Evolutionary conservation across 2,888 invertebrate species (phyloP).

Genomic region (Eremobia ochroleuca): DNA sequence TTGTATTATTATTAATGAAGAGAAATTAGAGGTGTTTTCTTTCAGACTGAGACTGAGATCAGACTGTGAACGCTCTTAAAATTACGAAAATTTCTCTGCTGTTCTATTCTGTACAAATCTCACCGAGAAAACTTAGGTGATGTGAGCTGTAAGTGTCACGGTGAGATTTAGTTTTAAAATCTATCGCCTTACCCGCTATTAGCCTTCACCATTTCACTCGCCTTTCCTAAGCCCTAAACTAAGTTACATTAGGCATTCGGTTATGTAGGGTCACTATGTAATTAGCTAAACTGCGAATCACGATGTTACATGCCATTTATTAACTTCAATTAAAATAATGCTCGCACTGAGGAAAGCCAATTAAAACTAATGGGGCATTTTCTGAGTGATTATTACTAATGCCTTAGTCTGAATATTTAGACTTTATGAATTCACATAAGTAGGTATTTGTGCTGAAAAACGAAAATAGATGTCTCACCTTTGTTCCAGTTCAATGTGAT

Average conservation of each 20-base stretch:
- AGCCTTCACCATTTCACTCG: neutral
- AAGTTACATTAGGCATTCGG: conserved; percentile 18
- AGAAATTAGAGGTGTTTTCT: too few species aligned
- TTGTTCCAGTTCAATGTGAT: neutral
- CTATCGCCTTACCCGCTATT: neutral
- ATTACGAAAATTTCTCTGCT: neutral
- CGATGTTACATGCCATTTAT: conserved; percentile 30
- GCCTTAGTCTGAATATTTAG: neutral
- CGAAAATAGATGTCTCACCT: neutral
- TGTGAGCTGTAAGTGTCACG: neutral
- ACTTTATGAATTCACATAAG: neutral
- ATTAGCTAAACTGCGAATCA: conserved; percentile 25
- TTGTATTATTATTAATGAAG: too few species aligned
- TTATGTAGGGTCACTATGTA: conserved; percentile 15
- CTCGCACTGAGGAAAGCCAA: conserved; percentile 7
- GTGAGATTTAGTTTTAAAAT: neutral
- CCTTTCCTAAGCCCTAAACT: neutral
- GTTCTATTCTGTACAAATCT: neutral
- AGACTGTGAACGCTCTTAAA: neutral
- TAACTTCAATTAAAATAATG: conserved; percentile 28
- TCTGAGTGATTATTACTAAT: conserved; percentile 1
- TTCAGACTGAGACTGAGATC: too few species aligned
- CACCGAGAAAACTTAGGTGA: neutral
- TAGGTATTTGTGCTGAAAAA: neutral
- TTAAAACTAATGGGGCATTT: conserved; percentile 28